Percentiles rank a stretch among this genome's conserved stretches.
phyloP scores from a whole-genome alignment of 1,140 invertebrate genomes.

The Lucilia sericata region DNA sequence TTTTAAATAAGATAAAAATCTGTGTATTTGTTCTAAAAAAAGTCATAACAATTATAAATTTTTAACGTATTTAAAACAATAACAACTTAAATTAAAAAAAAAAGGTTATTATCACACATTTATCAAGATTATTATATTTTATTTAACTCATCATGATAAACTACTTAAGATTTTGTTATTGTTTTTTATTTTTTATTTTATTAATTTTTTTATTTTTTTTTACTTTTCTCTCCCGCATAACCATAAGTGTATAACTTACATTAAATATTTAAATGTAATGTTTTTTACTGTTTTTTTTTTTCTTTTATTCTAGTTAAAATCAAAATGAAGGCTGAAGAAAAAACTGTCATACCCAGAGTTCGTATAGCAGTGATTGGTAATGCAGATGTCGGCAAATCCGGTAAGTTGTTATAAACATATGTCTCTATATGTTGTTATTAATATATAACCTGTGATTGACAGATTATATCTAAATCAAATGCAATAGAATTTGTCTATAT shows the following conservation, averaged over 20 bases:
- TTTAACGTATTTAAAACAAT: neutral
- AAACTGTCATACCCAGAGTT: conserved; percentile 72
- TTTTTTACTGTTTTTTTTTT: neutral
- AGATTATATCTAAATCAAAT: neutral
- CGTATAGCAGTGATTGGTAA: conserved; percentile 79
- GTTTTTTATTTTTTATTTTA: neutral
- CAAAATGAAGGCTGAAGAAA: conserved; percentile 74
- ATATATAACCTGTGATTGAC: neutral
- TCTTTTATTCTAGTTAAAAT: conserved; percentile 56
- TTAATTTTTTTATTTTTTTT: too few relatives aligned
- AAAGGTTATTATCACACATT: conserved; percentile 14
- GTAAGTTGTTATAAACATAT: conserved; percentile 68
- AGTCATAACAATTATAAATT: neutral
- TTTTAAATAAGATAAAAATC: neutral
- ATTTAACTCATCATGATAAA: neutral
- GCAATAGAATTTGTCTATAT: neutral
- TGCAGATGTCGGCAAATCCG: conserved; percentile 81
- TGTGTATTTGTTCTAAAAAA: neutral
- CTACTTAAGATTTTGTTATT: neutral
- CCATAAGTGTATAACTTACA: too few relatives aligned
- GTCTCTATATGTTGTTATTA: neutral
- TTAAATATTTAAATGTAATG: neutral
- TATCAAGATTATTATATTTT: neutral
- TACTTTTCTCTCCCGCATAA: too few relatives aligned
- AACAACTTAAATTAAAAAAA: neutral